Percentiles rank a stretch among this genome's conserved stretches.
Conservation (phyloP, 2,888 invertebrate species). For the Linnaemya tessellans region DNA sequence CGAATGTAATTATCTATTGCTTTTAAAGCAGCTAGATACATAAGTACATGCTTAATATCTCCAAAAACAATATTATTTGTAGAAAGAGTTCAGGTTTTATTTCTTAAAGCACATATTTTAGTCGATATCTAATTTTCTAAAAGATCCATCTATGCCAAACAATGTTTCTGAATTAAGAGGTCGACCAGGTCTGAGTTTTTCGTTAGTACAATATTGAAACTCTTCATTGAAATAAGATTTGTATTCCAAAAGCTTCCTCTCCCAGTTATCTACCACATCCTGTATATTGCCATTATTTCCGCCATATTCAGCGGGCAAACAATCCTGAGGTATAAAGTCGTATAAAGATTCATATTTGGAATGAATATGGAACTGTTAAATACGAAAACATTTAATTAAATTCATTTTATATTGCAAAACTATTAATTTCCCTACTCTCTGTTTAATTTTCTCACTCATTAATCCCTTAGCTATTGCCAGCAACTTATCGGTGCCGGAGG, state of each 20-base stretch:
- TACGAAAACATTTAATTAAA: neutral
- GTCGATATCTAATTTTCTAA: slow-evolving; percentile 82
- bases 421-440: slow-evolving; percentile 84
- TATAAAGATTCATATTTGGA: slow-evolving; percentile 86
- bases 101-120: slow-evolving; percentile 74
- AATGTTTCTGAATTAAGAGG: slow-evolving; percentile 79
- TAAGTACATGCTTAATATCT: too few relatives aligned
- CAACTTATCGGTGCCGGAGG: slow-evolving; percentile 85
- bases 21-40: too few relatives aligned
- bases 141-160: slow-evolving; percentile 82
- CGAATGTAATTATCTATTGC: too few relatives aligned
- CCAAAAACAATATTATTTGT: too few relatives aligned
- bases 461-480: slow-evolving; percentile 86
- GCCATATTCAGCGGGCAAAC: slow-evolving; percentile 88
- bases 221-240: slow-evolving; percentile 81
- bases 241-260: slow-evolving; percentile 79
- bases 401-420: neutral
- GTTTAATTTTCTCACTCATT: slow-evolving; percentile 86
- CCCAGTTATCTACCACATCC: slow-evolving; percentile 81
- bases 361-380: slow-evolving; percentile 80
- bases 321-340: slow-evolving; percentile 85
- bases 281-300: slow-evolving; percentile 85
- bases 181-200: slow-evolving; percentile 79
- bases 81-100: neutral
- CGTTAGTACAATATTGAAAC: slow-evolving; percentile 79